A percentile compares a stretch with the other conserved stretches of the same genome.
phyloP scores from a whole-genome alignment of 2,888 invertebrate species.

The Agriopis marginaria region DNA sequence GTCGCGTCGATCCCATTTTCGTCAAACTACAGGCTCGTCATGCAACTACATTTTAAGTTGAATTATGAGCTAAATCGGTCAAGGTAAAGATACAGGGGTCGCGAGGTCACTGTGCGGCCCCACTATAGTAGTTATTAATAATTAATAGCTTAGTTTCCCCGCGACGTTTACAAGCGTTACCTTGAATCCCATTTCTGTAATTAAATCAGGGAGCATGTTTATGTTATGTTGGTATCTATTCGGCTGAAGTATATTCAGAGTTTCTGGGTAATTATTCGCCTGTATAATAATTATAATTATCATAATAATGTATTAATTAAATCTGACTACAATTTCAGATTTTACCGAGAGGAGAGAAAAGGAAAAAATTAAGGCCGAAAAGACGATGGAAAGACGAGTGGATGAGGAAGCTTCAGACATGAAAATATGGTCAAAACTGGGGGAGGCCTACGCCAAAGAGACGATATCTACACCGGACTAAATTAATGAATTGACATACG shows the following conservation, averaged over 20 bases:
- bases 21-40: too few relatives aligned
- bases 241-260: background rate
- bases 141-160: background rate
- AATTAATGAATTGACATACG: too few relatives aligned
- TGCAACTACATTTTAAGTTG: too few relatives aligned
- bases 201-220: constrained; percentile 5
- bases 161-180: background rate
- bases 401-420: too few relatives aligned
- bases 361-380: too few relatives aligned
- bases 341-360: too few relatives aligned
- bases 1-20: too few relatives aligned
- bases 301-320: background rate
- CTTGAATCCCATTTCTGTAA: constrained; percentile 1
- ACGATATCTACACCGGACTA: too few relatives aligned
- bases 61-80: background rate
- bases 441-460: too few relatives aligned
- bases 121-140: background rate
- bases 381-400: too few relatives aligned
- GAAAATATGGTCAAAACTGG: too few relatives aligned
- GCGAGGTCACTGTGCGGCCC: background rate
- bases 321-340: background rate
- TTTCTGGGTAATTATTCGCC: background rate
- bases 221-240: background rate
- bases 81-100: background rate
- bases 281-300: background rate